phyloP scores from a whole-genome alignment of 2,113 vertebrate species.

The Sitta europaea region DNA sequence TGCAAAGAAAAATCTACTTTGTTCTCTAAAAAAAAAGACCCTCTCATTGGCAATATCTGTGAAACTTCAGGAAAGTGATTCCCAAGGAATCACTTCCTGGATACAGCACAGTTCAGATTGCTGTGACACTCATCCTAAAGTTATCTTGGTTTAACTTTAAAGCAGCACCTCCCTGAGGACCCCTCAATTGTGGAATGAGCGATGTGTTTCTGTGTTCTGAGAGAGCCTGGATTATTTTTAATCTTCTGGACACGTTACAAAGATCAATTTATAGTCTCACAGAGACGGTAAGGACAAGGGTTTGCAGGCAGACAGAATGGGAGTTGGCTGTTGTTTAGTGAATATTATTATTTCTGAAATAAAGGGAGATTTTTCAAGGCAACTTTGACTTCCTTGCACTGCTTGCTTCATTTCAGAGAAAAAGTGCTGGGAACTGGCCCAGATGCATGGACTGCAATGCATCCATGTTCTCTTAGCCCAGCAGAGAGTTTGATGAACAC shows the following conservation, averaged over 20 bases:
- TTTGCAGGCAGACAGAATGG: background rate
- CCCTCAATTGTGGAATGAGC: background rate
- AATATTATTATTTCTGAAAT: background rate
- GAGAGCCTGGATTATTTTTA: constrained; percentile 43
- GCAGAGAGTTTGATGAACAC: background rate
- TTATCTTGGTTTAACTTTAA: constrained; percentile 21
- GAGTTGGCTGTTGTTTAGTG: background rate
- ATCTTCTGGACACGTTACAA: constrained; percentile 34
- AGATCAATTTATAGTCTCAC: constrained; percentile 39
- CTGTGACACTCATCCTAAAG: background rate
- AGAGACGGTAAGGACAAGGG: background rate
- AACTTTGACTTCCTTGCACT: background rate
- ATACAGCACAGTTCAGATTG: background rate
- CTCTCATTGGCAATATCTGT: background rate
- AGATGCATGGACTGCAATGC: background rate
- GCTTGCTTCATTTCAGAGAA: background rate
- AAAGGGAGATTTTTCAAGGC: background rate
- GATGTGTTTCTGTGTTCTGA: background rate
- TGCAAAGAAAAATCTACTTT: background rate
- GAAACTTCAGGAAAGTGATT: background rate
- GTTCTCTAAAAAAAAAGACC: background rate
- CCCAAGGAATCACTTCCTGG: background rate
- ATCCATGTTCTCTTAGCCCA: background rate
- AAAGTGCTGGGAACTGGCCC: background rate
- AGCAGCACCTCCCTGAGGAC: constrained; percentile 9